These are phyloP conservation scores for Diplodus sargus DNA, from an alignment of 2,797 vertebrate species.

Conservation along the genomic window DNA sequence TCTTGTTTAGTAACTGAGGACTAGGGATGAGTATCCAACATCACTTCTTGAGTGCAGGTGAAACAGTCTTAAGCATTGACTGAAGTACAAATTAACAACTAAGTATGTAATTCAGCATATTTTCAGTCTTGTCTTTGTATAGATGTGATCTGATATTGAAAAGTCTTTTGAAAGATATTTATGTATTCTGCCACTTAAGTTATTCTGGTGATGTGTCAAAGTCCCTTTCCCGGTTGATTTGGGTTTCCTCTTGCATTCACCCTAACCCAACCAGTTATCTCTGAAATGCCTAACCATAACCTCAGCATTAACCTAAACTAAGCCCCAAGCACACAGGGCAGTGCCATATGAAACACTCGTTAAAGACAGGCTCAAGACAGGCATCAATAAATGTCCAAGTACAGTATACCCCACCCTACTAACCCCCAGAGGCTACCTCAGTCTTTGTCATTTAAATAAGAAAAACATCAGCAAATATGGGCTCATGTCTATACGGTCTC, in stretches of 20 bases:
- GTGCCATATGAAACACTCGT: not conserved
- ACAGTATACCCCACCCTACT: not conserved
- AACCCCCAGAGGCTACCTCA: not conserved
- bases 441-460: conserved; percentile 28
- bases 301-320: not conserved
- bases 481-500: conserved; percentile 1
- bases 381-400: not conserved
- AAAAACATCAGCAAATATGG: conserved; percentile 11
- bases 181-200: not conserved
- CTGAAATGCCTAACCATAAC: not conserved
- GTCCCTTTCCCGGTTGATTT: conserved; percentile 6
- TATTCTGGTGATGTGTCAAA: not conserved
- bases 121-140: not conserved
- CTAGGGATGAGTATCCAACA: not conserved
- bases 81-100: not conserved
- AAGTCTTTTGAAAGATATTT: not conserved
- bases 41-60: not conserved
- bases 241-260: not conserved
- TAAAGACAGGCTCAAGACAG: conserved; percentile 9
- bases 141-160: not conserved
- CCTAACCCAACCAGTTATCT: not conserved
- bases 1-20: conserved; percentile 14
- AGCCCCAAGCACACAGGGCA: not conserved
- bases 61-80: not conserved
- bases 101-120: too few relatives aligned